Conservation (phyloP, 2,888 invertebrate genomes). For the Brenthis daphne region DNA sequence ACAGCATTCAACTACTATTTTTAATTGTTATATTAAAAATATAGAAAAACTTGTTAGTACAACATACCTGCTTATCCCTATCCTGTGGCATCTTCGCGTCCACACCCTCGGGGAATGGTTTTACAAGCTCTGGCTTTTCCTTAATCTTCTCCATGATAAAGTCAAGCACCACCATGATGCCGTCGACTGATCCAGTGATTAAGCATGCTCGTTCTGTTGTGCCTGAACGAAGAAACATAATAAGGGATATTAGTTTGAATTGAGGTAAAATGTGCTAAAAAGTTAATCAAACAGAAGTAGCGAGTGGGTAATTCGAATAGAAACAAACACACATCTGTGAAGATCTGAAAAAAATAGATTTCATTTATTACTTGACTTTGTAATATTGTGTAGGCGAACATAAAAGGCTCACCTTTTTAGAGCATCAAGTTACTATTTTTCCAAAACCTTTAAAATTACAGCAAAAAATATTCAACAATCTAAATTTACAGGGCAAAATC, state of each 20-base stretch:
- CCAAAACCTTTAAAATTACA: no score
- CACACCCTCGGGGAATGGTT: conserved; percentile 90
- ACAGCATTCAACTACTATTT: no score
- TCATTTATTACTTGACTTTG: no score
- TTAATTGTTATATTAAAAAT: no score
- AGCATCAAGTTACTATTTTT: no score
- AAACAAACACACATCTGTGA: no score
- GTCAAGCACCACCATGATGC: conserved; percentile 94
- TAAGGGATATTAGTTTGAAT: neutral
- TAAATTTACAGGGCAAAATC: no score
- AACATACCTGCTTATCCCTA: conserved; percentile 89
- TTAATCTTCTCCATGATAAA: conserved; percentile 98
- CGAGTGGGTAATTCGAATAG: no score
- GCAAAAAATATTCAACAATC: no score
- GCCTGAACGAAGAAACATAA: conserved; percentile 78
- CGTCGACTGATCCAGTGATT: conserved; percentile 94
- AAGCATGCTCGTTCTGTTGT: conserved; percentile 97
- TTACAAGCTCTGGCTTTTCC: conserved; percentile 95
- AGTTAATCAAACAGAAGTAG: neutral
- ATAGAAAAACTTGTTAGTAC: neutral
- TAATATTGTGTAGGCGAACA: no score
- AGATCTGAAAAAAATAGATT: no score
- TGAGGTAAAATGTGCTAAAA: neutral
- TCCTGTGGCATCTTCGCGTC: conserved; percentile 93
- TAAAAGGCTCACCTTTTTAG: no score